These are phyloP conservation scores for Eupsilia transversa DNA, from an alignment of 2,888 invertebrate species.

Conservation along the genomic window DNA sequence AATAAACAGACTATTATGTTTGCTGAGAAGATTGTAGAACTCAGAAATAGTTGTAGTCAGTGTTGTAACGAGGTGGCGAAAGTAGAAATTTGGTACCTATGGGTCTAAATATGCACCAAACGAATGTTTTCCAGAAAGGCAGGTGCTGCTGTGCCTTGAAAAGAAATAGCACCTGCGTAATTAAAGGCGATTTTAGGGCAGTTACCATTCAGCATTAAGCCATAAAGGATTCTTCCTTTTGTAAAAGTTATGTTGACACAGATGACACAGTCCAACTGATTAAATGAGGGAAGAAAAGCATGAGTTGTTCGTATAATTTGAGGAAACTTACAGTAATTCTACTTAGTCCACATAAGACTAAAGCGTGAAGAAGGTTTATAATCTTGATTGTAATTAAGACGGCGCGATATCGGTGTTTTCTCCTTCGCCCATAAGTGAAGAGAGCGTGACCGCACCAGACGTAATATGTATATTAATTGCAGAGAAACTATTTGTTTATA, in stretches of 20 bases:
- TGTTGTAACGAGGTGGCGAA: not conserved
- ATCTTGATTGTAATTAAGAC: slow-evolving; percentile 55
- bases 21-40: not conserved
- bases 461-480: slow-evolving; percentile 58
- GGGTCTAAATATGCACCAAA: not conserved
- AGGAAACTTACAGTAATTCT: slow-evolving; percentile 13
- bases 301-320: not conserved
- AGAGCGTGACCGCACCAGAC: slow-evolving; percentile 56
- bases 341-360: slow-evolving; percentile 19
- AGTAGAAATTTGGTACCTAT: not conserved
- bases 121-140: too few relatives aligned
- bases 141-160: too few relatives aligned
- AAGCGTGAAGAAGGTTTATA: slow-evolving; percentile 47
- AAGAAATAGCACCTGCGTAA: too few relatives aligned
- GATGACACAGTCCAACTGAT: not conserved
- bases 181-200: not conserved
- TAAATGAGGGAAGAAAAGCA: not conserved
- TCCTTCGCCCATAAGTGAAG: slow-evolving; percentile 47
- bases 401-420: slow-evolving; percentile 47
- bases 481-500: slow-evolving; percentile 58
- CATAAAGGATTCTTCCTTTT: not conserved
- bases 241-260: not conserved
- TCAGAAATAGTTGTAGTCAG: not conserved
- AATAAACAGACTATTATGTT: slow-evolving; percentile 19
- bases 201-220: too few relatives aligned